Evolutionary conservation across 2,888 invertebrate species (phyloP), one percentile per base, ranked within the genome.

Genomic region (Elysia crispata): DNA sequence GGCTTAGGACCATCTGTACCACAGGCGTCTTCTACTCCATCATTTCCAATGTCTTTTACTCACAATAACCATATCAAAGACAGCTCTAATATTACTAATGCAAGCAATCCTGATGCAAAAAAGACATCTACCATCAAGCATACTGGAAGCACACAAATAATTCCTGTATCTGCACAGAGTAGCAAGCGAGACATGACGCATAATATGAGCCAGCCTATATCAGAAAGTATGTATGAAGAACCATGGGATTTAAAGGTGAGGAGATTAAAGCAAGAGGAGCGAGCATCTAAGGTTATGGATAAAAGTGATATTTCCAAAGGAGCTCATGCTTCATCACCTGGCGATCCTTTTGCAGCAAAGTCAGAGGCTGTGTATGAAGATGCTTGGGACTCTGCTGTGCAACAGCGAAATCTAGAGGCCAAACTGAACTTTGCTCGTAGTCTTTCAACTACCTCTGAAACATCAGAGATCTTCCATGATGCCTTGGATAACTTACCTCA

Each of bases 331-430:
- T 11, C 41, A 41, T 41, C 41, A 66, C 25, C 28, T 15, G 28
- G 25, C 8, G 33, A 20, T 8, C 57, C 76, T 33, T 50, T 28
- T n/a, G n/a, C 57, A 23, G 23, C 49, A 20, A 74, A 67, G 41
- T 23, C 33, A 64, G 31, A 69, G 20, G 23, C 76, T 11, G 18
- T 83, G 20, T 90, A 89, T 77, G 89, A 89, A 69, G 87, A 88
- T 49, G 87, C 90, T 0, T 89, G 89, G 89, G 89, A 90, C 80
- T 85, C 84, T 67, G 83, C 83, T n/a, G 81, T 84, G 62, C 88
- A 87, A 70, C 89, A 89, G 75, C 83, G 82, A 33, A 82, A 87
- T 54, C 84, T 91, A 66, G 89, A 90, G 78, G 86, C 89, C 62
- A 87, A 85, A 54, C 76, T 91, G 33, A 85, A 85, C 66, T 85